Evolutionary conservation across 2,888 invertebrate species (phyloP), one percentile per base, ranked within the genome.

Genomic region (Thelaira solivaga): DNA sequence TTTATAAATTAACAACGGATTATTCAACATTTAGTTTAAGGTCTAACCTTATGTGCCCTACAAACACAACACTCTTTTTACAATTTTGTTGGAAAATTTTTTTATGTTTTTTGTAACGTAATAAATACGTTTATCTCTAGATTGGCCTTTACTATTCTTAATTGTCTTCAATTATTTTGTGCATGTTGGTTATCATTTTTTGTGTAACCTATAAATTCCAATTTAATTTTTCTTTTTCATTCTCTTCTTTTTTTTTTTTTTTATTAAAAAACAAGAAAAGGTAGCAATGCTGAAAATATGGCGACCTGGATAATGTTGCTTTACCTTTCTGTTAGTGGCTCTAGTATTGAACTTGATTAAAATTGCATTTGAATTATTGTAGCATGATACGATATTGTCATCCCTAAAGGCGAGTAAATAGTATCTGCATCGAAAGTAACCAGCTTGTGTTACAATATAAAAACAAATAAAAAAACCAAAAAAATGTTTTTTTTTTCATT

Each of bases 151-250:
- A 41, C 39, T 57, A 26, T 16, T 26, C 18, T 39, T 16, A 51
- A 20, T 26, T 64, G 41, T 7, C 49, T 34, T 64, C 62, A 49
- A 64, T 64, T 64, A 64, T 24, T 26, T 18, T n/a, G 29, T 51
- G 4, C n/a, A n/a, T n/a, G n/a, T n/a, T n/a, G n/a, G n/a, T n/a
- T n/a, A n/a, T n/a, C n/a, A n/a, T n/a, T n/a, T n/a, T n/a, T 18
- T 39, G 5, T 20, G 45, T 51, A 39, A 20, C 49, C 24, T 29
- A 39, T 64, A 41, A 20, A 51, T 49, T 51, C 51, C 11, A 24
- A 64, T 51, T 39, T 24, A n/a, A 36, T 31, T 49, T 13, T 47
- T n/a, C 24, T 16, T n/a, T 51, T 39, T 24, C 20, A 36, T 31
- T 49, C 10, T 47, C 7, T 34, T 16, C 13, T 22, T 16, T 45